Evolutionary conservation across 2,113 vertebrate genomes (phyloP).

Genomic region (Phyllostomus discolor): DNA sequence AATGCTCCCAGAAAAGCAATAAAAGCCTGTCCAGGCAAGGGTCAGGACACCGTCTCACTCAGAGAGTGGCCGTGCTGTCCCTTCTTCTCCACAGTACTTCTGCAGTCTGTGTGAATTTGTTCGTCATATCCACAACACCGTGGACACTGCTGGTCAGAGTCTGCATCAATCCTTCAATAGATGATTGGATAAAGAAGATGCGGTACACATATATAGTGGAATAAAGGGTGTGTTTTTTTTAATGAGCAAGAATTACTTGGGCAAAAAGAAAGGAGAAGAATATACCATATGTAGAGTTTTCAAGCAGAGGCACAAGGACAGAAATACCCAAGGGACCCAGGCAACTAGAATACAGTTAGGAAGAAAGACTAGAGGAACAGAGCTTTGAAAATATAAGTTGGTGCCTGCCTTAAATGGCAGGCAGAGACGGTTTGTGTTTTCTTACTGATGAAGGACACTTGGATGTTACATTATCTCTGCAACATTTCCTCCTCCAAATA

Average conservation of each 20-base stretch:
- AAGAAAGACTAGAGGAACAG: background rate
- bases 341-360: background rate
- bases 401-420: background rate
- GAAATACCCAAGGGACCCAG: background rate
- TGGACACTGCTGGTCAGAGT: too few species aligned
- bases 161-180: background rate
- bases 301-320: background rate
- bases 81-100: too few species aligned
- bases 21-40: too few species aligned
- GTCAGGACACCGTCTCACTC: too few species aligned
- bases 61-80: too few species aligned
- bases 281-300: background rate
- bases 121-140: too few species aligned
- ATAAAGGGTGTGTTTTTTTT: background rate
- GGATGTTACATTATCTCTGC: background rate
- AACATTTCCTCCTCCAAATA: constrained; percentile 11
- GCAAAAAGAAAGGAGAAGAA: background rate
- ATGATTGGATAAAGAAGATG: background rate
- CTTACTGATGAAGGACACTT: background rate
- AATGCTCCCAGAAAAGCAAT: too few species aligned
- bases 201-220: background rate
- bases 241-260: background rate
- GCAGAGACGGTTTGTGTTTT: background rate
- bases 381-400: background rate
- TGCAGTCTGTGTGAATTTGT: too few species aligned